Evolutionary conservation across 1,140 invertebrate species (phyloP).

Genomic region (Apis laboriosa): DNA sequence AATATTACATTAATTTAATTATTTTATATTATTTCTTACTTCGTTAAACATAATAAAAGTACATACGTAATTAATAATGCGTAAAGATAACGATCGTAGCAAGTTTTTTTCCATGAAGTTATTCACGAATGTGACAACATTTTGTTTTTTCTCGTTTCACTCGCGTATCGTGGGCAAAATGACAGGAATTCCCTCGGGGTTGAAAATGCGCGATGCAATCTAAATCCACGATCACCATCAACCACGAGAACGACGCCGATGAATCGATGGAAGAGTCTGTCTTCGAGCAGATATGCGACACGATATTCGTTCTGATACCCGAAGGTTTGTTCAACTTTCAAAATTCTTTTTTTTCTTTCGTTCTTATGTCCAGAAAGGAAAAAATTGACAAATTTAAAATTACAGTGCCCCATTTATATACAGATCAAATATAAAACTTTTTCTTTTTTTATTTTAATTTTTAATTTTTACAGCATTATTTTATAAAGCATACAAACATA

Average conservation of each 20-base stretch:
- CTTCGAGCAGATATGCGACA: conserved; percentile 53
- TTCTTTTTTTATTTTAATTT: too few species aligned
- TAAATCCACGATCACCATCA: conserved; percentile 33
- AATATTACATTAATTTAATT: too few species aligned
- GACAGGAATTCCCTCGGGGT: not conserved
- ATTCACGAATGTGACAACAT: not conserved
- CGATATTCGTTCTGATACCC: conserved; percentile 47
- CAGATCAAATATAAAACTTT: too few species aligned
- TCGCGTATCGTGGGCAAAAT: not conserved
- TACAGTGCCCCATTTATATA: not conserved
- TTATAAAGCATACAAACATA: too few species aligned
- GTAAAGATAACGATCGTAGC: not conserved
- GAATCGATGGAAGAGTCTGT: conserved; percentile 42
- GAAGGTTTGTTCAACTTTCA: conserved; percentile 21
- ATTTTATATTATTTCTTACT: too few species aligned
- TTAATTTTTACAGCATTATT: too few species aligned
- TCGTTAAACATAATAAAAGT: too few species aligned
- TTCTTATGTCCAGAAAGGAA: not conserved
- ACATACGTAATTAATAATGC: not conserved
- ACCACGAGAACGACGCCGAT: conserved; percentile 9
- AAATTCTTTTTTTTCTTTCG: too few species aligned
- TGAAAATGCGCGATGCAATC: conserved; percentile 39
- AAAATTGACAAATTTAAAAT: not conserved
- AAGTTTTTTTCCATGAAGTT: conserved; percentile 4
- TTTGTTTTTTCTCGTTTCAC: conserved; percentile 1